Base-by-base conservation (phyloP, 92 coral and sea anemone genomes). In the Metridium senile region DNA sequence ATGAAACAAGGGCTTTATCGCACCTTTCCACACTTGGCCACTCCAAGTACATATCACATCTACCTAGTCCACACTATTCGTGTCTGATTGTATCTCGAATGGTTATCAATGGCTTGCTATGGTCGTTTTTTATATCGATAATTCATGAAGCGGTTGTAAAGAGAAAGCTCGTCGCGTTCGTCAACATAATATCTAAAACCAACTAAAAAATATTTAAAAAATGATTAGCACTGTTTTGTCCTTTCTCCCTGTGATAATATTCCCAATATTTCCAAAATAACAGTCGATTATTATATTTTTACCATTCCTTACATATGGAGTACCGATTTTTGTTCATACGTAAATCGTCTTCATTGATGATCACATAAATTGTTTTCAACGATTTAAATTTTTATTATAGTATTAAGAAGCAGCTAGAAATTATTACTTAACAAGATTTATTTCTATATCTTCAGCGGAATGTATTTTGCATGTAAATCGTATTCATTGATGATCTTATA, bases 131-230 rank as follows among this genome's bases (percentile, higher is more conserved):
- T 26, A 25, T 46, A 73, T 73, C 11, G 68, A 73, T 73, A 73
- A 73, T 73, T 73, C 29, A 73, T 73, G 58, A 33, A 13, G 78
- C 68, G 78, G 78, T 73, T 58, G 26, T 26, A 11, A 34, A n/a
- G 78, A 58, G 78, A 73, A 57, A n/a, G 67, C 33, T 57, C 68
- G 33, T 57, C 22, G 30, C 33, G 54, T 73, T 61, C 57, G 78
- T 61, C 54, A 33, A 57, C 9, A 62, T 33, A 39, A 58, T 39
- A 73, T 33, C 54, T 52, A 73, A 73, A 58, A 73, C 32, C 31
- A 35, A 73, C 63, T 51, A 4, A 53, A 71, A 59, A 59, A 11
- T 26, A 26, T 22, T 59, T 20, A 10, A 1, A n/a, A n/a, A n/a
- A n/a, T n/a, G n/a, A n/a, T n/a, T n/a, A 59, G 1, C 22, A 3